These are phyloP conservation scores for Pseudanteris insignis DNA, from an alignment of 2,888 invertebrate species.

Conservation along the genomic window DNA sequence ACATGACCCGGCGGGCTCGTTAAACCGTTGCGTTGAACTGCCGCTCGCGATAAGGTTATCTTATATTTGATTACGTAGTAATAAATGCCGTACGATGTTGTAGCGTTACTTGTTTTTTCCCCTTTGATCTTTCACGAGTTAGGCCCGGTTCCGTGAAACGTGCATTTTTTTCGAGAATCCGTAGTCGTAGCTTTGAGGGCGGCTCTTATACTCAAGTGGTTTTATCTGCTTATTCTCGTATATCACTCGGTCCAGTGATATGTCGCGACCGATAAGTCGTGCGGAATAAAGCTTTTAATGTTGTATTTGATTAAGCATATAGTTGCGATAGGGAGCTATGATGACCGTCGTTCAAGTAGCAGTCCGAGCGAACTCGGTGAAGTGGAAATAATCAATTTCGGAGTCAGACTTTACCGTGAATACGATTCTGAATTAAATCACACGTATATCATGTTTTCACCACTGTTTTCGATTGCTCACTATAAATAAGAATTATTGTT, in stretches of 20 bases:
- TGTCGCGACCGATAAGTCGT: conserved; percentile 11
- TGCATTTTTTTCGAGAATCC: conserved; percentile 6
- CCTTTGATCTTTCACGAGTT: conserved; percentile 10
- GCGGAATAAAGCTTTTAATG: conserved; percentile 24
- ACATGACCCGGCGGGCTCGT: conserved; percentile 19
- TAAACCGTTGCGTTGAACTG: conserved; percentile 4
- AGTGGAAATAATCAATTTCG: conserved; percentile 19
- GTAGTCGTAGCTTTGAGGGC: conserved; percentile 5
- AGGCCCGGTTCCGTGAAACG: conserved; percentile 2
- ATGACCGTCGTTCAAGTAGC: conserved; percentile 6
- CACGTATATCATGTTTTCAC: no score
- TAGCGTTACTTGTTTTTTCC: not conserved
- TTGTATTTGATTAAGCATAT: conserved; percentile 20
- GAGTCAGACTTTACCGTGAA: conserved; percentile 1
- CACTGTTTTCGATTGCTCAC: no score
- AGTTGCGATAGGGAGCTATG: conserved; percentile 1
- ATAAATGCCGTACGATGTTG: not conserved
- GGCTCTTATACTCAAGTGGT: not conserved
- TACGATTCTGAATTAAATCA: not conserved
- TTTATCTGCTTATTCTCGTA: conserved; percentile 17
- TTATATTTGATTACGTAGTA: not conserved
- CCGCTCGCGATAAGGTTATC: not conserved
- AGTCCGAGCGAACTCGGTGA: not conserved
- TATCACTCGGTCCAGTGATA: conserved; percentile 15
- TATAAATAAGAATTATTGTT: no score